Evolutionary conservation across 2,113 vertebrate species (phyloP), one percentile per base, ranked within the genome.

Genomic region (Eulemur macaco): DNA sequence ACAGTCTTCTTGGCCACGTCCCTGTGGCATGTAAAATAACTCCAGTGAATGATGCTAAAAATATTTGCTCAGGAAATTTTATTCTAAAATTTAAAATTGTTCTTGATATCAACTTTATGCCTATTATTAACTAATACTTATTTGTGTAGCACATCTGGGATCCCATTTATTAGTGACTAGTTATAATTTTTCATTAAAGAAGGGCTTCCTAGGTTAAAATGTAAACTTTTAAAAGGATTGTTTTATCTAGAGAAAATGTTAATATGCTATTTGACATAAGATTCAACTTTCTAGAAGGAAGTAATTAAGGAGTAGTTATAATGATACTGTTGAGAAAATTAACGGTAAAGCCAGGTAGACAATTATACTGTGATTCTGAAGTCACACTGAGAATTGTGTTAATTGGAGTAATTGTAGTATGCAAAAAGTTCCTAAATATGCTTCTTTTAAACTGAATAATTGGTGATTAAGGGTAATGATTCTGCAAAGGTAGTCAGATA

Each of bases 121-220:
- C 56, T 74, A 37, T 52, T 71, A 18, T 54, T 54, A 71, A 80
- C 15, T 21, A 73, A 69, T 80, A 52, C 45, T 64, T 91, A 58
- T 68, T 85, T 82, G 64, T 45, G 39, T 81, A 27, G 12, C 29
- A 74, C 15, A 60, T 60, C 56, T 5, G 10, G n/a, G n/a, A 69
- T n/a, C 39, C 39, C 71, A 39, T 87, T 95, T 66, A 4, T 82
- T 86, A 71, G 42, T 82, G 64, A 23, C 86, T 91, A 45, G 45
- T 95, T 95, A 93, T 82, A 87, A 68, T 86, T 89, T 94, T 90
- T 95, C 37, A n/a, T 85, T 89, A 52, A 76, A 69, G 42, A 86
- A 42, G 5, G 29, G 73, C 80, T 86, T 86, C 78, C 3, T 17
- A 63, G 25, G 9, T 80, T 89, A 45, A 81, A 94, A 95, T 81